Evolutionary conservation across 2,797 vertebrate genomes (phyloP).

Genomic region (Clarias fuscus): DNA sequence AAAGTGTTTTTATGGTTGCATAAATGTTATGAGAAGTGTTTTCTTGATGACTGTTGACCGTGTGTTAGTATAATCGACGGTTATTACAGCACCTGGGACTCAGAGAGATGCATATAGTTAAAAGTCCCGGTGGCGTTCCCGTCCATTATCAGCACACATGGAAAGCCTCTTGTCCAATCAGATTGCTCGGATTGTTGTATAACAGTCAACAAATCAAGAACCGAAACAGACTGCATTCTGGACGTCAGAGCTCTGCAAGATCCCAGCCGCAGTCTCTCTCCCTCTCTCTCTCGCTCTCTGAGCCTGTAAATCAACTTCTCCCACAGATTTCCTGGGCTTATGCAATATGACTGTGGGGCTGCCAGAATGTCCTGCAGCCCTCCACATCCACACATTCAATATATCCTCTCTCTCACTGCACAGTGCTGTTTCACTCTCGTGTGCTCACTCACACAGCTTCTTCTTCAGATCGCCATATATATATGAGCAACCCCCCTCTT

Average conservation of each 20-base stretch:
- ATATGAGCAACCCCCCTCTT: not conserved
- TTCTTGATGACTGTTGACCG: no score
- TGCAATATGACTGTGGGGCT: constrained; percentile 49
- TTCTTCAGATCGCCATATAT: constrained; percentile 3
- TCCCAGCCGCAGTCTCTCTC: not conserved
- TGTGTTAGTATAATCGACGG: no score
- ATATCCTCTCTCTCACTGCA: constrained; percentile 25
- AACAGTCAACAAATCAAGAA: not conserved
- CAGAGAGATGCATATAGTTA: no score
- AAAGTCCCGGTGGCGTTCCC: no score
- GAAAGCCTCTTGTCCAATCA: no score
- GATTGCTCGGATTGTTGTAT: no score
- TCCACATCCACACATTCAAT: constrained; percentile 43
- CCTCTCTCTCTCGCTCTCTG: not conserved
- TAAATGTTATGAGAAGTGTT: no score
- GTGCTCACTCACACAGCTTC: not conserved
- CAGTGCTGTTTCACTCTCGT: not conserved
- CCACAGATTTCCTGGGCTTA: constrained; percentile 65
- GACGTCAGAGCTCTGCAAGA: constrained; percentile 13
- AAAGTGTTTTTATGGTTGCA: no score
- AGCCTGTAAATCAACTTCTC: constrained; percentile 41
- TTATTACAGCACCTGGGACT: no score
- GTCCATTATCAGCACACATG: no score
- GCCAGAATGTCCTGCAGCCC: constrained; percentile 52
- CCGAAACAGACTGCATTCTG: constrained; percentile 3